Percentiles rank a stretch among this genome's conserved stretches.
Evolutionary conservation across 1,140 invertebrate genomes (phyloP).

Genomic region (Leptopilina boulardi): DNA sequence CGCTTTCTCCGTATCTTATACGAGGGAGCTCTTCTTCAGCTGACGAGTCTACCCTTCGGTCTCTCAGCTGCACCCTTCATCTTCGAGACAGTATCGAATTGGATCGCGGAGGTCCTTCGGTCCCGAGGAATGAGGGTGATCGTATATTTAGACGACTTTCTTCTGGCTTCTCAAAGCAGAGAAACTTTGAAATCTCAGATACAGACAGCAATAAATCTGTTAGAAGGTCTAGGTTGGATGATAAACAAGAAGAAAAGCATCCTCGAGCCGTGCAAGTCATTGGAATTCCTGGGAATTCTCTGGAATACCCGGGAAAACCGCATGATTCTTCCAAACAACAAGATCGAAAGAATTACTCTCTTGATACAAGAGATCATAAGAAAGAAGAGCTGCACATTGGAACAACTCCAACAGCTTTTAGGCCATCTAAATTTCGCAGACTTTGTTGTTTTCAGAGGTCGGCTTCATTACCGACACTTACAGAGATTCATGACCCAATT

Average conservation of each 20-base stretch:
- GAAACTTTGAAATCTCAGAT: not conserved
- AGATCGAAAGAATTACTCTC: not conserved
- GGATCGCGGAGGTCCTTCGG: not conserved
- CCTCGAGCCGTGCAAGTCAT: not conserved
- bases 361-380: not conserved
- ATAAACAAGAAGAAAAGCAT: not conserved
- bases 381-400: not conserved
- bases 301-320: not conserved
- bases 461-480: constrained; percentile 46
- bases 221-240: not conserved
- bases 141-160: not conserved
- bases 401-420: not conserved
- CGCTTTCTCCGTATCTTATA: constrained; percentile 58
- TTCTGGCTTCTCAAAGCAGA: not conserved
- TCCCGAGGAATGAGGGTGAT: not conserved
- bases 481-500: constrained; percentile 40
- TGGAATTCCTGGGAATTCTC: not conserved
- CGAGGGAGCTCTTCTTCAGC: constrained; percentile 49
- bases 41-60: constrained; percentile 56
- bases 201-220: not conserved
- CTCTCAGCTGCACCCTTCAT: constrained; percentile 61
- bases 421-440: not conserved
- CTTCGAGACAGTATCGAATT: constrained; percentile 57
- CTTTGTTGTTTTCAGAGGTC: not conserved
- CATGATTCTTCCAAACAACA: not conserved